Conservation (phyloP, 2,888 invertebrate genomes). For the Auanema sp. region DNA sequence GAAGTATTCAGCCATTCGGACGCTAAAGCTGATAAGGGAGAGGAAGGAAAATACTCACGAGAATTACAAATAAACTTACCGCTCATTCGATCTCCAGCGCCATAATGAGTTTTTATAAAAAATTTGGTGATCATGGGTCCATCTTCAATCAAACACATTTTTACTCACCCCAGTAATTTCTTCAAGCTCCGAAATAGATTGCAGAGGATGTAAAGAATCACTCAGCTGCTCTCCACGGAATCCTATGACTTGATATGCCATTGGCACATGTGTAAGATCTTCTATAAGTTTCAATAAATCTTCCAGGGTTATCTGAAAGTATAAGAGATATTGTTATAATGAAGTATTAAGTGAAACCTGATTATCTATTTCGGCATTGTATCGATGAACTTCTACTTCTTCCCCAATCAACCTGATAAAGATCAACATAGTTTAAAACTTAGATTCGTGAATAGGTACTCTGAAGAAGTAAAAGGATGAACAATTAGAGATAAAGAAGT, state of each 20-base stretch:
- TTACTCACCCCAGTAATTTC: too few relatives aligned
- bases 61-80: constrained; percentile 24
- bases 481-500: too few relatives aligned
- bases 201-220: not conserved
- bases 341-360: too few relatives aligned
- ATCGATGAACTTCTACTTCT: too few relatives aligned
- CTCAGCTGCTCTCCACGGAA: constrained; percentile 6
- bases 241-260: constrained; percentile 3
- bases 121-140: constrained; percentile 20
- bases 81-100: constrained; percentile 19
- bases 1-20: constrained; percentile 20
- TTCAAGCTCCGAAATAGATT: not conserved
- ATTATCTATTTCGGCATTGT: too few relatives aligned
- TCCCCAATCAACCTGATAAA: constrained; percentile 15
- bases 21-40: too few relatives aligned
- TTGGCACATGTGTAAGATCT: not conserved
- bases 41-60: too few relatives aligned
- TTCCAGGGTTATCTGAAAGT: constrained; percentile 18
- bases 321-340: too few relatives aligned
- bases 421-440: constrained; percentile 7
- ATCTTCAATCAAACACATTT: constrained; percentile 10
- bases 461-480: too few relatives aligned
- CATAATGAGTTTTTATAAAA: constrained; percentile 24
- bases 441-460: too few relatives aligned
- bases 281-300: constrained; percentile 21